Evolutionary conservation across 2,797 vertebrate species (phyloP), one percentile per base, ranked within the genome.

Genomic region (Falco biarmicus): DNA sequence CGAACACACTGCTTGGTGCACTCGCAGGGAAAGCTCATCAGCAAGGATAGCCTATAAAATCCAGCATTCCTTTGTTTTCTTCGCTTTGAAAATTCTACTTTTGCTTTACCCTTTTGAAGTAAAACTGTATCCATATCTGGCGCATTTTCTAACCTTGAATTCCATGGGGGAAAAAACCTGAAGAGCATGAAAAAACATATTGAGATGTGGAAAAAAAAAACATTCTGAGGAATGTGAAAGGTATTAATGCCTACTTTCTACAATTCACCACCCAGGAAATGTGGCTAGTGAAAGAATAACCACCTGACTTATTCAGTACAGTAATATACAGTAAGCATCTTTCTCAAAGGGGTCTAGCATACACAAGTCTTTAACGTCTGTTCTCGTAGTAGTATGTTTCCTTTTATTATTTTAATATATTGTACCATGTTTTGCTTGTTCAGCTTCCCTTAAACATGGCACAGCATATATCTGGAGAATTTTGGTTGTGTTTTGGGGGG

Each of bases 31-130:
- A 16, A 8, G 51, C 57, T 83, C 65, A 7, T 12, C 24, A 6
- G 54, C 24, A 9, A 79, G 37, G 15, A 18, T 50, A 73, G 13
- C 56, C 84, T 24, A 50, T 16, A 37, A 70, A 90, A 96, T 77
- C 73, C 75, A 48, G 3, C 60, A 51, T 89, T 73, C 87, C 95
- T 96, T 91, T 97, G 96, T 96, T 96, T 92, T 31, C 77, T 28
- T 76, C 75, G 0, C 86, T 92, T 85, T 73, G 83, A 68, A 94
- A 96, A 89, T 73, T 63, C 59, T 54, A 5, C 93, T 79, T 87
- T 89, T 75, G 57, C 70, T 83, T 71, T 75, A 31, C 3, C 5
- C 39, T 94, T 95, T 76, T 92, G 92, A 94, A 95, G 60, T 76
- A 71, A 83, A 93, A 54, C 47, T 32, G 16, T 15, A 51, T 43